Conservation (phyloP, 2,797 vertebrate genomes). For the Notolepis coatsorum region DNA sequence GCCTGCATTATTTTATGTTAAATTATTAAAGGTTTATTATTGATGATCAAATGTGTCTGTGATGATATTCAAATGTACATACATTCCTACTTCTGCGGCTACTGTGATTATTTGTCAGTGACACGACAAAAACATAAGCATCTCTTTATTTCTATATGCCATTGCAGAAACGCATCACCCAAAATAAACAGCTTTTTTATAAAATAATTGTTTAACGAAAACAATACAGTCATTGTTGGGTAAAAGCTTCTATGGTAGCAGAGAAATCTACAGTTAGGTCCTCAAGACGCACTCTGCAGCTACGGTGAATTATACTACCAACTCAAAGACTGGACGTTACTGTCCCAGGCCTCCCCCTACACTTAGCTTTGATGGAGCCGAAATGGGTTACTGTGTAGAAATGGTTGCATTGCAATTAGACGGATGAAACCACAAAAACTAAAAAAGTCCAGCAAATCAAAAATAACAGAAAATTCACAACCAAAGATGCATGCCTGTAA, state of each 20-base stretch:
- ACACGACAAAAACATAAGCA: slow-evolving; percentile 64
- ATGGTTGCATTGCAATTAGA: slow-evolving; percentile 63
- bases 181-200: slow-evolving; percentile 61
- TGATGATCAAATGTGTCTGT: slow-evolving; percentile 11
- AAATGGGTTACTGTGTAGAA: slow-evolving; percentile 61
- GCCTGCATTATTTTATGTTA: slow-evolving; percentile 42
- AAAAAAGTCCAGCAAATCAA: slow-evolving; percentile 70
- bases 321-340: no score
- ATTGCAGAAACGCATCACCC: slow-evolving; percentile 62
- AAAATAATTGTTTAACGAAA: no score
- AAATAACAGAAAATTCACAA: slow-evolving; percentile 83
- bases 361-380: slow-evolving; percentile 66
- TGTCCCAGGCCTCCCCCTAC: slow-evolving; percentile 28
- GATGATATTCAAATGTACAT: background rate
- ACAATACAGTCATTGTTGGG: slow-evolving; percentile 38
- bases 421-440: slow-evolving; percentile 55
- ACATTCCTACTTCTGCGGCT: background rate
- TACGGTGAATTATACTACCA: slow-evolving; percentile 80
- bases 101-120: no score
- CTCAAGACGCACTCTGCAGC: slow-evolving; percentile 68
- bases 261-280: slow-evolving; percentile 77
- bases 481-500: slow-evolving; percentile 76
- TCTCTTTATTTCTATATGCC: slow-evolving; percentile 72
- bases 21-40: slow-evolving; percentile 62
- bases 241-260: slow-evolving; percentile 70